Evolutionary conservation across 2,888 invertebrate species (phyloP), one percentile per base, ranked within the genome.

Genomic region (Drosophila austrosaltans): DNA sequence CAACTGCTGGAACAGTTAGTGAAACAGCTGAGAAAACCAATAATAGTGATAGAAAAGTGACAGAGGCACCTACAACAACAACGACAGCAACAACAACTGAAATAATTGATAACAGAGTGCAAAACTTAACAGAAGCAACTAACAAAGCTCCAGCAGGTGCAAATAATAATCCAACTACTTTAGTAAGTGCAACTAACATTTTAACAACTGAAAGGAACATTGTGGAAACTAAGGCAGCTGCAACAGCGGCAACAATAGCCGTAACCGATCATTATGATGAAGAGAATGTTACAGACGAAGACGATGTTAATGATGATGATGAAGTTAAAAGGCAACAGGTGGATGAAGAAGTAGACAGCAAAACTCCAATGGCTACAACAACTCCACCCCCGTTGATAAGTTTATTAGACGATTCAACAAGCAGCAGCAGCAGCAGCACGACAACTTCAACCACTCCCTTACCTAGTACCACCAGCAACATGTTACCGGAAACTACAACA

Each of bases 351-450:
- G 32, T 56, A 65, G 66, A 32, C 30, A 69, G 30, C 30, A 70
- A 71, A 48, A 73, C 68, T 3, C 77, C 64, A 12, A 82, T 79
- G 75, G 77, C 70, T 25, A 65, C 63, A 53, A 72, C 75, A 69
- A 90, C 82, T 10, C 3, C 22, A 39, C 57, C 72, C 2, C 74
- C 67, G 42, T 61, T 82, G 53, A 81, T 84, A 66, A 82, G 81
- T 80, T 66, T 89, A 42, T 70, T 89, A 36, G 89, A 88, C 70
- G 89, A 89, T 69, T 48, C 48, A 48, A 48, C 22, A 4, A 48
- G 48, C 48, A 79, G 63, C 63, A 84, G 74, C 25, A 83, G 79
- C 58, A 80, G 61, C 61, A 76, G 85, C 39, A 90, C 91, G 67
- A 72, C 75, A 54, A 58, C 76, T 1, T 68, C 62, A 0, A 69